Evolutionary conservation across 2,888 invertebrate species (phyloP), one percentile per base, ranked within the genome.

Genomic region (Sesia apiformis): DNA sequence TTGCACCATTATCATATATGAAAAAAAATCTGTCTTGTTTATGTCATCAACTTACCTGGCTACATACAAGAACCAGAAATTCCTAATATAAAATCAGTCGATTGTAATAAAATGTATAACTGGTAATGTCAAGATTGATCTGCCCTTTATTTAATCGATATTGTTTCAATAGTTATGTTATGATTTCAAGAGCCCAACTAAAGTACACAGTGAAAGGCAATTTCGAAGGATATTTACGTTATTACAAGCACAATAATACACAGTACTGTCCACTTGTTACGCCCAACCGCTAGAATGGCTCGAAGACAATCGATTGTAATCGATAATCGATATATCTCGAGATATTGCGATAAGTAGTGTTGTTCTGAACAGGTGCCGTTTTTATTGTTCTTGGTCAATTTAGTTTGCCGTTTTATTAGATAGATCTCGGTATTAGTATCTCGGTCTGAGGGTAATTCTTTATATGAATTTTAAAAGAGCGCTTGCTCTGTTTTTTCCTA

Each of bases 341-440:
- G 63, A 63, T 63, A 59, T 52, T 56, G 62, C 64, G 63, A 65
- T 64, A 63, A 38, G 38, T 46, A 52, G 40, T 23, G 40, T 52
- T 60, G 62, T 57, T 60, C 59, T 59, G 58, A 66, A 66, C 72
- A 71, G 71, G 72, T 71, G 72, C 63, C 57, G 61, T 38, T n/a
- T 38, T 40, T 40, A 52, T 52, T 52, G 52, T 52, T 7, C 23
- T 3, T 40, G 39, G n/a, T n/a, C 52, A 40, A 52, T 52, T 52
- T 52, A 52, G 4, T 38, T 50, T 50, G 38, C 5, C 38, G 38
- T 38, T 50, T 50, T 46, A 46, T 23, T 23, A 23, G 23, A 23
- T 23, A 23, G 23, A 23, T 23, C 23, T 23, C 23, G 23, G 23
- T 23, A 23, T 23, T 23, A 23, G 23, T 23, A 23, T 23, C 23